These are phyloP conservation scores for Coptotermes formosanus DNA, from an alignment of 1,140 invertebrate genomes.

Conservation along the genomic window DNA sequence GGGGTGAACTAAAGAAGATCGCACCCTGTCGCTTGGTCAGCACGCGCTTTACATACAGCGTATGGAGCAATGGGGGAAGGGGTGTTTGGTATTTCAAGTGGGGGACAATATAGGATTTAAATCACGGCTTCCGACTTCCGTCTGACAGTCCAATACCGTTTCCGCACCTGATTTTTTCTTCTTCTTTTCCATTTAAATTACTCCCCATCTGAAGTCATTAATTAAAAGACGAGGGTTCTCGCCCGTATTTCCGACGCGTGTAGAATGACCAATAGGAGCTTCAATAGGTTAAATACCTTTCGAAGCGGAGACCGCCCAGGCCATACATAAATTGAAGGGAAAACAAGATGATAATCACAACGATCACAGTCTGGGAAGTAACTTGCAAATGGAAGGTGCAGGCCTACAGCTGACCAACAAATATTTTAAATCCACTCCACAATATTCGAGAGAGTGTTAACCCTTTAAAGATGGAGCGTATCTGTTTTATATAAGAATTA, in stretches of 20 bases:
- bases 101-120: background rate
- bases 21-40: background rate
- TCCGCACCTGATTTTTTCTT: slow-evolving; percentile 11
- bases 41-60: background rate
- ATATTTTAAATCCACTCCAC: too few species aligned
- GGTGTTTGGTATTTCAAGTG: background rate
- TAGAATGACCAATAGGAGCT: background rate
- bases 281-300: too few species aligned
- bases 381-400: too few species aligned
- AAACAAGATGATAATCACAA: too few species aligned
- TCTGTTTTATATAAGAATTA: too few species aligned
- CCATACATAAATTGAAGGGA: too few species aligned
- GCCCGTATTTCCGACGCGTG: background rate
- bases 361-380: too few species aligned
- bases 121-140: background rate
- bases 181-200: background rate
- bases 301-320: too few species aligned
- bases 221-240: background rate
- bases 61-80: background rate
- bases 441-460: too few species aligned
- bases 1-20: background rate
- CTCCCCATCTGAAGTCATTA: background rate
- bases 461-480: too few species aligned
- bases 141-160: background rate
- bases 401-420: too few species aligned